phyloP scores from a whole-genome alignment of 2,888 invertebrate genomes.

The Melieria omissa region DNA sequence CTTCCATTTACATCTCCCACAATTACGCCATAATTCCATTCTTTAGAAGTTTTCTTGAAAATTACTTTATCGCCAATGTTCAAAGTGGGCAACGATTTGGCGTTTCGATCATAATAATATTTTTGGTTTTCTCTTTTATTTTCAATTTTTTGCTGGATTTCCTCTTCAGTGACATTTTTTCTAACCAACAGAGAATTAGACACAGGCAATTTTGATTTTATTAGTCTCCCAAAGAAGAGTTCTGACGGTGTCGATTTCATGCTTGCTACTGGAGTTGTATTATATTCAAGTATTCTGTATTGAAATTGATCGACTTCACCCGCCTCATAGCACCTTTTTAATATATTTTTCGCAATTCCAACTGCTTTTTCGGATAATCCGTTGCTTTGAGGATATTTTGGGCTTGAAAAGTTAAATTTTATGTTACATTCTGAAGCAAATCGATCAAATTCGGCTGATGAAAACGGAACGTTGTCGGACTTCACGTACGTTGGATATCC shows the following conservation, averaged over 20 bases:
- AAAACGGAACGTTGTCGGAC: neutral
- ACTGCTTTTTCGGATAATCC: no score
- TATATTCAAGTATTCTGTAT: slow-evolving; percentile 45
- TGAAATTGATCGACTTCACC: slow-evolving; percentile 32
- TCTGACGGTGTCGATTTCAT: slow-evolving; percentile 37
- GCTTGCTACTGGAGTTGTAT: slow-evolving; percentile 28
- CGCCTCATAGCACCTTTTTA: slow-evolving; percentile 43
- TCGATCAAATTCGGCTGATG: neutral
- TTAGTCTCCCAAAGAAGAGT: slow-evolving; percentile 40
- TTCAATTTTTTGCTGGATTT: slow-evolving; percentile 35
- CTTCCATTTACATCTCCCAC: slow-evolving; percentile 21
- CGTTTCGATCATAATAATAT: slow-evolving; percentile 39
- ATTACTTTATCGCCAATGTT: slow-evolving; percentile 37
- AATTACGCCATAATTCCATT: slow-evolving; percentile 42
- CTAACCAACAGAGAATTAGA: slow-evolving; percentile 31
- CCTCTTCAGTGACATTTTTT: slow-evolving; percentile 27
- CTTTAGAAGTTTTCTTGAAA: slow-evolving; percentile 43
- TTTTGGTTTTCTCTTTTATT: slow-evolving; percentile 41
- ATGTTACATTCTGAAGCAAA: slow-evolving; percentile 1
- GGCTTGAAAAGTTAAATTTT: no score
- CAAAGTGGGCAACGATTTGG: slow-evolving; percentile 37
- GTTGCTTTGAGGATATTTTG: no score
- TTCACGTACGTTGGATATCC: neutral
- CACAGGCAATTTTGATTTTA: slow-evolving; percentile 42
- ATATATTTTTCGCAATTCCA: neutral